A percentile compares a stretch with the other conserved stretches of the same genome.
Evolutionary conservation across 2,888 invertebrate species (phyloP).

Genomic region (Thereva unica): DNA sequence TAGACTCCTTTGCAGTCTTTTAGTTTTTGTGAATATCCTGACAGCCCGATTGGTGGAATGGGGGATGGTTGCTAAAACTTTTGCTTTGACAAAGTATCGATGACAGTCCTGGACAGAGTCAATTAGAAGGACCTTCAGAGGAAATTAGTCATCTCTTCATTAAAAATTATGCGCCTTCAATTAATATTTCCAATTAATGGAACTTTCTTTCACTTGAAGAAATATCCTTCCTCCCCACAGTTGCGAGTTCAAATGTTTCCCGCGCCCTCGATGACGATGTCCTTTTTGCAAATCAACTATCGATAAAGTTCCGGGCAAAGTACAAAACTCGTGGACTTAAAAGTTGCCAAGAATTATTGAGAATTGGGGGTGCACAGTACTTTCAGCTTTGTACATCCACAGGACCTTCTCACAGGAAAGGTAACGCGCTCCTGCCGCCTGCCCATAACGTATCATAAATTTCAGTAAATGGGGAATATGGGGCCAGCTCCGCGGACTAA

Average conservation of each 20-base stretch:
- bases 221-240: background rate
- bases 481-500: conserved; percentile 26
- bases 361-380: too few relatives aligned
- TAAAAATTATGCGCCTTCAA: conserved; percentile 41
- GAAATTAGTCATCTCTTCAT: conserved; percentile 35
- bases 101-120: conserved; percentile 17
- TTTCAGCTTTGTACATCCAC: conserved; percentile 19
- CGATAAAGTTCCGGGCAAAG: conserved; percentile 6
- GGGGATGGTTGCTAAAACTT: conserved; percentile 27
- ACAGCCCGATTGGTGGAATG: background rate
- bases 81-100: conserved; percentile 41
- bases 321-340: conserved; percentile 7
- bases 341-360: background rate
- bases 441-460: conserved; percentile 25
- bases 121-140: conserved; percentile 36
- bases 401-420: too few relatives aligned
- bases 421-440: conserved; percentile 7
- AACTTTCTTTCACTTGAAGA: conserved; percentile 14
- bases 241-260: too few relatives aligned
- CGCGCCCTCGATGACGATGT: too few relatives aligned
- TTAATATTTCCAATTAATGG: conserved; percentile 42
- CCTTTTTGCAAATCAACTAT: conserved; percentile 8
- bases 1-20: conserved; percentile 10
- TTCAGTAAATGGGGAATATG: conserved; percentile 14
- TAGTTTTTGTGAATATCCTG: background rate